Conservation (phyloP, 2,888 invertebrate genomes). For the Priapulus caudatus region DNA sequence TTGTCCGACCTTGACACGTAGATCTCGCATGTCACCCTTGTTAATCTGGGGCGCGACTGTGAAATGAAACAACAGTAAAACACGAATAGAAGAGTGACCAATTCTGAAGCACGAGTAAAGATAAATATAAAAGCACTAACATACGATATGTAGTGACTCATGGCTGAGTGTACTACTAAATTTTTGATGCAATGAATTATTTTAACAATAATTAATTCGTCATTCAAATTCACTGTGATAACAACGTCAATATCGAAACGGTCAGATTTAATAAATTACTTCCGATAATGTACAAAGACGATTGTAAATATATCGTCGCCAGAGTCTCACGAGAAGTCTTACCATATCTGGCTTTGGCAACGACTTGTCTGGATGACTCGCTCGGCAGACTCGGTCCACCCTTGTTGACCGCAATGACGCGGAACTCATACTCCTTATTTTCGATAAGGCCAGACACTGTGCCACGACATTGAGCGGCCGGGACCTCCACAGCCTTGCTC, state of each 20-base stretch:
- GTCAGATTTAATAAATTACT: too few relatives aligned
- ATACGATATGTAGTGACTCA: too few relatives aligned
- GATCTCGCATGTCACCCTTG: conserved; percentile 37
- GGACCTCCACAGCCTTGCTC: conserved; percentile 81
- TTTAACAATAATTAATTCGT: too few relatives aligned
- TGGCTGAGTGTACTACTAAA: too few relatives aligned
- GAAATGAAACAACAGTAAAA: conserved; percentile 11
- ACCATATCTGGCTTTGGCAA: conserved; percentile 59
- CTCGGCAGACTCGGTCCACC: conserved; percentile 34
- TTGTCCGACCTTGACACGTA: conserved; percentile 32
- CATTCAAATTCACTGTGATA: too few relatives aligned
- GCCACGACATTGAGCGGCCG: conserved; percentile 51
- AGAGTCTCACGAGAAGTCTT: too few relatives aligned
- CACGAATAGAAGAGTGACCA: conserved; percentile 42
- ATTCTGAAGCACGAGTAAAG: too few relatives aligned
- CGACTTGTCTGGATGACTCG: conserved; percentile 34
- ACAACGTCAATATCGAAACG: too few relatives aligned
- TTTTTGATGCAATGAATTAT: too few relatives aligned
- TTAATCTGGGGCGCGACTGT: conserved; percentile 37
- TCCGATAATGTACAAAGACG: too few relatives aligned
- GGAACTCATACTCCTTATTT: conserved; percentile 33
- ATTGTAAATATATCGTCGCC: too few relatives aligned
- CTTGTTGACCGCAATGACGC: conserved; percentile 34
- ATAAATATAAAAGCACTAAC: too few relatives aligned
- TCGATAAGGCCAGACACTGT: conserved; percentile 38